phyloP scores from a whole-genome alignment of 2,888 invertebrate genomes.

The Coenonympha arcania region DNA sequence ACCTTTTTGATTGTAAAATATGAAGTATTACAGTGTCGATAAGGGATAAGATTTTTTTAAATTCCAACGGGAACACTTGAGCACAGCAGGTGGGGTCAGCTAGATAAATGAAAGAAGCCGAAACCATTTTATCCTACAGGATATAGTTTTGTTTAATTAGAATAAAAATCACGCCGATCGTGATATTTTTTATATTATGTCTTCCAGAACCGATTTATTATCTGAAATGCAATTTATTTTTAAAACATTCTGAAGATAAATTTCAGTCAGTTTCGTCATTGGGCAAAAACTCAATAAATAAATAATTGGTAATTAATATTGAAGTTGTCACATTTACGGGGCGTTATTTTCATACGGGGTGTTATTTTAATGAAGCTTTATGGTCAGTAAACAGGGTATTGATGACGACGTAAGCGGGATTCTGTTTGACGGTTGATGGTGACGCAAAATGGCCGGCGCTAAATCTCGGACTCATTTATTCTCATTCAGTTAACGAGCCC shows the following conservation, averaged over 20 bases:
- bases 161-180: too few relatives aligned
- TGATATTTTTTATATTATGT: too few relatives aligned
- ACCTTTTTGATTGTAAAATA: too few relatives aligned
- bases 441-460: slow-evolving; percentile 49
- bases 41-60: too few relatives aligned
- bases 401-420: slow-evolving; percentile 50
- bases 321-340: not conserved
- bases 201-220: too few relatives aligned
- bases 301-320: not conserved
- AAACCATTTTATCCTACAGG: too few relatives aligned
- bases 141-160: too few relatives aligned
- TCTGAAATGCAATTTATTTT: too few relatives aligned
- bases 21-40: too few relatives aligned
- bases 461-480: slow-evolving; percentile 65
- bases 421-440: slow-evolving; percentile 46
- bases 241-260: not conserved
- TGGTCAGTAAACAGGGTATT: slow-evolving; percentile 36
- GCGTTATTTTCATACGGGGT: not conserved
- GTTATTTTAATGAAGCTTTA: slow-evolving; percentile 26
- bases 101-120: too few relatives aligned
- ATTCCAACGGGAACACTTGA: too few relatives aligned
- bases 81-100: too few relatives aligned
- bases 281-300: not conserved
- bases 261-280: not conserved
- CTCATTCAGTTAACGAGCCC: slow-evolving; percentile 59